Evolutionary conservation across 2,888 invertebrate species (phyloP), one percentile per base, ranked within the genome.

Genomic region (Arrhopalites spinosus): DNA sequence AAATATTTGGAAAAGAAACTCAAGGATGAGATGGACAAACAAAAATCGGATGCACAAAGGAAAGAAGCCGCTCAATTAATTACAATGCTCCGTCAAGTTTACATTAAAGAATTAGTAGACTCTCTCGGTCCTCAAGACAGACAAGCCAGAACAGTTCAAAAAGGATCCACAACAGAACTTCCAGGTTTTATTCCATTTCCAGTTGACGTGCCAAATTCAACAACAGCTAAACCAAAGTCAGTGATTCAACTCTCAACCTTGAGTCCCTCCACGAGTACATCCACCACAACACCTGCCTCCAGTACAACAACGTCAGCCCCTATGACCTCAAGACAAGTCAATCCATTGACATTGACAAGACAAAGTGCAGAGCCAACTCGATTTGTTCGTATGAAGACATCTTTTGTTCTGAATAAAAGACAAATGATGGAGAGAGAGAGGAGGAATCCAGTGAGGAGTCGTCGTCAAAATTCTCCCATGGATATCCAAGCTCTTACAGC

Each of bases 21-120:
- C 1, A 71, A 67, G 43, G 67, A 72, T 0, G 72, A 72, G 36
- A 72, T 72, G 66, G 20, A 27, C 8, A 66, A 29, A 7, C 72
- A 72, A 25, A 76, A 76, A 29, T 64, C 43, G 0, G 76, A 20
- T 17, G 71, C 56, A 1, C 29, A 67, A 56, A 64, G 59, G 67
- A 72, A 66, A n/a, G 76, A 76, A 17, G 66, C 72, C 1, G 66
- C 72, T 27, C 63, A 66, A 45, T 56, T 76, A 15, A 76, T 76
- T 20, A 7, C 47, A 13, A 25, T 76, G 45, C 72, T 76, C 11
- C 72, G 72, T 11, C 66, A 72, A 66, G 76, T 64, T 7, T 76
- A 76, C 56, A 56, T 76, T 36, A 66, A 76, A 17, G 72, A 76
- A 66, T 25, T 76, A 2, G 66, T 71, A 0, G 71, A 64, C 5